Base-by-base conservation (phyloP, 1,140 invertebrate genomes). In the Polypedilum vanderplanki region DNA sequence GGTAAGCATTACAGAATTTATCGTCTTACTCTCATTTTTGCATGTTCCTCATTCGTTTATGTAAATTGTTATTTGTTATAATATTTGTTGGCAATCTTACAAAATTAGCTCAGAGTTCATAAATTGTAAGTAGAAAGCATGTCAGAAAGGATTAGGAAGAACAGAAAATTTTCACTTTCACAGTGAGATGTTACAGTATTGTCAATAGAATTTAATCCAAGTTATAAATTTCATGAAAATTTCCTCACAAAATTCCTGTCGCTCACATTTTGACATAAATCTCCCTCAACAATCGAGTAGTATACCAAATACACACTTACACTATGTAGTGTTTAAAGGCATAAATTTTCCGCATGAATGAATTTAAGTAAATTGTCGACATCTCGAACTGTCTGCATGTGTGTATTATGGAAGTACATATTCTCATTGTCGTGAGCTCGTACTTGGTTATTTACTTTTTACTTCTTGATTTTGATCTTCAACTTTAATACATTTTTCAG, bases 401-500 rank as follows among this genome's bases (percentile, higher is more conserved):
- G 12, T 57, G 46, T 57, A 57, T 57, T 57, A n/a, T 57, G 46
- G 46, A 57, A 57, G 46, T 57, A 57, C 46, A 57, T n/a, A 57
- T n/a, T 15, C 8, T 57, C 24, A 33, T 57, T 57, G 46, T 57
- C 46, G 46, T 15, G 46, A 57, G 46, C 46, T n/a, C 46, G 15
- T 57, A 57, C 12, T 4, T 57, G 46, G 24, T 33, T 33, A 33
- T 33, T 33, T 33, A 33, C 46, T 15, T 46, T 15, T n/a, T n/a
- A n/a, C n/a, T 57, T 57, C 46, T 57, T 57, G 46, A 57, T 57
- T 57, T 57, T 57, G 46, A 57, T 57, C 46, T 57, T 57, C 46
- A 57, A 57, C 46, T 57, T 57, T n/a, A 57, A n/a, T 57, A n/a
- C 46, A 15, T 57, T 57, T 57, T 15, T 33, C 24, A 33, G 24